A percentile compares a stretch with the other conserved stretches of the same genome.
These are phyloP conservation scores for Lates calcarifer DNA, from an alignment of 2,113 vertebrate genomes.

Conservation along the genomic window DNA sequence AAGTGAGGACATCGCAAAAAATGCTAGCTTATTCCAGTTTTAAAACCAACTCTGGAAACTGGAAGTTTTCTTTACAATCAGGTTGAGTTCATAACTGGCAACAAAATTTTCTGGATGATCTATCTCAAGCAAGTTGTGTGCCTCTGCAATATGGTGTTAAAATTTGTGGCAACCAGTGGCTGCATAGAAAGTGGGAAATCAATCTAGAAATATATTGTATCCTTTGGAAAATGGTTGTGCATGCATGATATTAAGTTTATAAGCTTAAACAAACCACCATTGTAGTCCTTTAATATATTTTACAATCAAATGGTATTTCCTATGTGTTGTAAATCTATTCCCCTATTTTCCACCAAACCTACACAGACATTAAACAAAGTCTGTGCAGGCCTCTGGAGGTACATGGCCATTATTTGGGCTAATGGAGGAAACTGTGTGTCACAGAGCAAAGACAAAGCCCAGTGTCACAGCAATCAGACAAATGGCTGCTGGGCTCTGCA, in stretches of 20 bases:
- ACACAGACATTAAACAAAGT: conserved; percentile 53
- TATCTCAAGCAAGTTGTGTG: not conserved
- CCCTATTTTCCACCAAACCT: conserved; percentile 7
- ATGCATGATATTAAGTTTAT: not conserved
- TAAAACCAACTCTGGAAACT: conserved; percentile 5
- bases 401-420: conserved; percentile 65
- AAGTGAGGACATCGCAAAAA: not conserved
- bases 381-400: conserved; percentile 51
- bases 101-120: not conserved
- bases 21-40: not conserved
- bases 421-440: conserved; percentile 61
- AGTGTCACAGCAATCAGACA: conserved; percentile 77
- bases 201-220: not conserved
- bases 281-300: conserved; percentile 9
- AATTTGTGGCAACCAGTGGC: conserved; percentile 6
- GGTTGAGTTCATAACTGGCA: conserved; percentile 6
- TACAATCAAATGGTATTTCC: not conserved
- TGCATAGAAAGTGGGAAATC: conserved; percentile 14
- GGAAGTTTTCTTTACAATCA: not conserved
- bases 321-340: not conserved
- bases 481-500: conserved; percentile 66
- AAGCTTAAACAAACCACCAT: not conserved
- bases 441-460: conserved; percentile 64
- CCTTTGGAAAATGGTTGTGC: not conserved
- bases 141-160: conserved; percentile 2